phyloP scores from a whole-genome alignment of 2,113 vertebrate genomes.

The Tupaia chinensis region DNA sequence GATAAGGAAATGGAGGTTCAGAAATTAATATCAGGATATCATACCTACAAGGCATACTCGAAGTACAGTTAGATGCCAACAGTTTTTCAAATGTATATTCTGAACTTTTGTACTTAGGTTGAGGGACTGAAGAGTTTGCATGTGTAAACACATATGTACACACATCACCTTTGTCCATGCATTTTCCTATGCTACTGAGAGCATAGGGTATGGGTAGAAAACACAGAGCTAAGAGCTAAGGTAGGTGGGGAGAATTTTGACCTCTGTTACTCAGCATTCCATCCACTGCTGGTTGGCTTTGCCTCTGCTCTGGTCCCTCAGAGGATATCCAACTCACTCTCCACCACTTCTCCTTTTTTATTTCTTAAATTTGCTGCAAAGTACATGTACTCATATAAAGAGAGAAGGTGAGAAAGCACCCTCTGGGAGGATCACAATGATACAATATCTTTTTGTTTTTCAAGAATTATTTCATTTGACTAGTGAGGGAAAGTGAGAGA shows the following conservation, averaged over 20 bases:
- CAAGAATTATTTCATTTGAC: no score
- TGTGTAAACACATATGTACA: background rate
- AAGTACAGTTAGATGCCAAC: background rate
- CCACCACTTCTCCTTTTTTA: no score
- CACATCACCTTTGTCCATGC: accelerated
- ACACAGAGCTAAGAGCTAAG: background rate
- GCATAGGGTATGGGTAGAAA: background rate
- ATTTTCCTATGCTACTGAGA: background rate
- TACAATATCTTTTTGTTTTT: no score
- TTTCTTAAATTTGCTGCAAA: no score
- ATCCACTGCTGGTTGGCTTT: accelerated
- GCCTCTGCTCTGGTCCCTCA: accelerated
- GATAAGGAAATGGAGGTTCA: background rate
- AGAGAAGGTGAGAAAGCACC: no score
- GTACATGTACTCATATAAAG: no score
- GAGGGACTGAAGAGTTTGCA: background rate
- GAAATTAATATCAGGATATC: background rate
- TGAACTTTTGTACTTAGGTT: background rate
- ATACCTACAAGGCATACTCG: background rate
- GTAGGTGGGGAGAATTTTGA: background rate
- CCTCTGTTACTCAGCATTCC: background rate
- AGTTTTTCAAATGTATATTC: background rate
- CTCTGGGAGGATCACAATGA: no score
- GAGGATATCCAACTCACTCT: accelerated
- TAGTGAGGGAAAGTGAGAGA: no score